Evolutionary conservation across 2,888 invertebrate genomes (phyloP).

Genomic region (Leucophenga montana): DNA sequence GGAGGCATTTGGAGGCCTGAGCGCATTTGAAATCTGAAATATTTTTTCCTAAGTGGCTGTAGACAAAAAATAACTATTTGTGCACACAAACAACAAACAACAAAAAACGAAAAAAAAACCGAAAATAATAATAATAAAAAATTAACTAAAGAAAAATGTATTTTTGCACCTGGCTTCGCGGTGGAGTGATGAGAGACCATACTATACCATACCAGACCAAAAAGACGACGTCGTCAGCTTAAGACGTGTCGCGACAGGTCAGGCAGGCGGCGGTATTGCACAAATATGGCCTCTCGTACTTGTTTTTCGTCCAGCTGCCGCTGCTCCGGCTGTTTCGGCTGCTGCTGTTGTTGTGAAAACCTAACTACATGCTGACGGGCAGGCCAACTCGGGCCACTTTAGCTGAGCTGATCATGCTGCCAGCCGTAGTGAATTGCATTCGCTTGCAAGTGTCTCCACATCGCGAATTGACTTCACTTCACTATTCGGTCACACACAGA

Average conservation of each 20-base stretch:
- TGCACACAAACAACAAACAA: not conserved
- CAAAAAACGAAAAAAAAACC: not conserved
- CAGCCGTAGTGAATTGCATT: too few species aligned
- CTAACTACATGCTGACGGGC: slow-evolving; percentile 16
- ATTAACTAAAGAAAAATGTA: not conserved
- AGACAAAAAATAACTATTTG: slow-evolving; percentile 6
- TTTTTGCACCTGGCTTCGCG: slow-evolving; percentile 26
- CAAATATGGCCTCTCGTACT: slow-evolving; percentile 23
- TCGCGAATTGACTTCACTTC: too few species aligned
- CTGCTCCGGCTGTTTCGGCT: slow-evolving; percentile 38
- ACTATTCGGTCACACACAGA: slow-evolving; percentile 10
- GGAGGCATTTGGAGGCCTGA: slow-evolving; percentile 6
- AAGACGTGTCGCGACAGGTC: slow-evolving; percentile 30
- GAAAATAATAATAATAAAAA: slow-evolving; percentile 5
- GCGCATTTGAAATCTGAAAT: slow-evolving; percentile 17
- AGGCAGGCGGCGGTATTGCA: slow-evolving; percentile 25
- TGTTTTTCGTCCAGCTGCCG: slow-evolving; percentile 21
- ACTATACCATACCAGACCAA: too few species aligned
- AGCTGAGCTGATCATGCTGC: too few species aligned
- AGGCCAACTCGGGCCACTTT: slow-evolving; percentile 8
- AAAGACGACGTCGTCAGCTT: slow-evolving; percentile 1
- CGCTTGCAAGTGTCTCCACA: not conserved
- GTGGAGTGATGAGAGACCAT: not conserved
- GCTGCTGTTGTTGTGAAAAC: slow-evolving; percentile 38
- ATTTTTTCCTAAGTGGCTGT: slow-evolving; percentile 18